phyloP scores from a whole-genome alignment of 2,888 invertebrate genomes.

The Alloplasta piceator region DNA sequence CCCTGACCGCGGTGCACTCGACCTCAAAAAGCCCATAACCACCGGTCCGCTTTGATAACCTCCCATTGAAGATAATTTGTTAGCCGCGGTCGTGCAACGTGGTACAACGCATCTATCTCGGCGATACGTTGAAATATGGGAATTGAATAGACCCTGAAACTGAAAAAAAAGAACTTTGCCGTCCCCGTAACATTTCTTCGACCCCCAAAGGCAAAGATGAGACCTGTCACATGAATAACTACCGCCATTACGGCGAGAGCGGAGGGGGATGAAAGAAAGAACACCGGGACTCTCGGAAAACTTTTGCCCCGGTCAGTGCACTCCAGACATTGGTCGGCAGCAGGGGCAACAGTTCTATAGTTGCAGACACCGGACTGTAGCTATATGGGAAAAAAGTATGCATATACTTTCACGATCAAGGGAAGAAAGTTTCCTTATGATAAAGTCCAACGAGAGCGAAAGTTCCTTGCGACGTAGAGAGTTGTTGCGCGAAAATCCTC shows the following conservation, averaged over 20 bases:
- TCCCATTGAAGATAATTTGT: conserved; percentile 79
- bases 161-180: neutral
- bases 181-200: neutral
- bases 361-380: conserved; percentile 35
- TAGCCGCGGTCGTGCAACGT: conserved; percentile 51
- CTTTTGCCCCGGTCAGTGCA: conserved; percentile 50
- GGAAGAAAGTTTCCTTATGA: conserved; percentile 53
- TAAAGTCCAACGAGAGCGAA: conserved; percentile 58
- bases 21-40: conserved; percentile 15
- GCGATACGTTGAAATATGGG: neutral
- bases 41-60: conserved; percentile 44
- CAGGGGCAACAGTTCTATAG: conserved; percentile 7
- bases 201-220: conserved; percentile 8
- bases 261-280: conserved; percentile 7
- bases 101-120: neutral
- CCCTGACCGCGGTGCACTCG: conserved; percentile 36
- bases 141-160: neutral
- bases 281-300: conserved; percentile 13
- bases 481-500: neutral
- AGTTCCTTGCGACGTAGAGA: conserved; percentile 49
- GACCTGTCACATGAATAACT: conserved; percentile 19
- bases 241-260: conserved; percentile 6
- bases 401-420: neutral
- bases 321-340: conserved; percentile 27
- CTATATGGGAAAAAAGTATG: conserved; percentile 39